Conservation (phyloP, 1,140 invertebrate species). For the Bombus superbus region DNA sequence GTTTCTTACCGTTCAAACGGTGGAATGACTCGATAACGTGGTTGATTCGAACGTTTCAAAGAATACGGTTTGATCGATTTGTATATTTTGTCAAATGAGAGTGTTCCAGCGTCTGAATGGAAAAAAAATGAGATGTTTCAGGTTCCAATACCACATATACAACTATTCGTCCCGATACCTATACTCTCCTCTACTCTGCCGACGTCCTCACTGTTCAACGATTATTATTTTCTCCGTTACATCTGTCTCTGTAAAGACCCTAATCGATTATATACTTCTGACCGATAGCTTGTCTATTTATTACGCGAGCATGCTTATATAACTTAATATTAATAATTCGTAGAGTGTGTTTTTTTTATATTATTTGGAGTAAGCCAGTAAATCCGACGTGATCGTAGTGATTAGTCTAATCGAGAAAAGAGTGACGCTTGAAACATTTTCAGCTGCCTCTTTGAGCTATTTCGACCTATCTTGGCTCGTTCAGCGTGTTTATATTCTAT, state of each 20-base stretch:
- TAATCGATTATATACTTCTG: slow-evolving; percentile 63
- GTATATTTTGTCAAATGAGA: not conserved
- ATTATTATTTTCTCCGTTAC: slow-evolving; percentile 77
- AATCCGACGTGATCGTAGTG: slow-evolving; percentile 46
- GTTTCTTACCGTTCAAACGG: slow-evolving; percentile 54
- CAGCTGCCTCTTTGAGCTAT: slow-evolving; percentile 41
- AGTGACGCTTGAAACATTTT: slow-evolving; percentile 52
- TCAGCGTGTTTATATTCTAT: slow-evolving; percentile 76
- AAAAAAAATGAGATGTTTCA: slow-evolving; percentile 38
- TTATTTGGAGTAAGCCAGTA: slow-evolving; percentile 50
- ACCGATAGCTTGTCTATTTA: slow-evolving; percentile 62
- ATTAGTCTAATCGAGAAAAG: slow-evolving; percentile 55
- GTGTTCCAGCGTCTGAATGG: slow-evolving; percentile 57
- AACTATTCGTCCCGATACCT: slow-evolving; percentile 48
- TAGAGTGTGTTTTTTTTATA: slow-evolving; percentile 32
- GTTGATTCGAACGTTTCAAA: not conserved
- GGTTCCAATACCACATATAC: slow-evolving; percentile 59
- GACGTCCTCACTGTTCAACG: slow-evolving; percentile 58
- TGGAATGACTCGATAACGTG: slow-evolving; percentile 26
- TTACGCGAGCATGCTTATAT: slow-evolving; percentile 63
- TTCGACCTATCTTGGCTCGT: not conserved
- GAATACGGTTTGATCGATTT: not conserved
- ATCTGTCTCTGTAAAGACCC: slow-evolving; percentile 81
- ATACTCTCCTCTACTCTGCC: slow-evolving; percentile 54
- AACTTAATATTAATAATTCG: slow-evolving; percentile 59